Percentiles rank a stretch among this genome's conserved stretches.
These are phyloP conservation scores for Clarias pachynema DNA, from an alignment of 2,797 vertebrate genomes.

Conservation along the genomic window DNA sequence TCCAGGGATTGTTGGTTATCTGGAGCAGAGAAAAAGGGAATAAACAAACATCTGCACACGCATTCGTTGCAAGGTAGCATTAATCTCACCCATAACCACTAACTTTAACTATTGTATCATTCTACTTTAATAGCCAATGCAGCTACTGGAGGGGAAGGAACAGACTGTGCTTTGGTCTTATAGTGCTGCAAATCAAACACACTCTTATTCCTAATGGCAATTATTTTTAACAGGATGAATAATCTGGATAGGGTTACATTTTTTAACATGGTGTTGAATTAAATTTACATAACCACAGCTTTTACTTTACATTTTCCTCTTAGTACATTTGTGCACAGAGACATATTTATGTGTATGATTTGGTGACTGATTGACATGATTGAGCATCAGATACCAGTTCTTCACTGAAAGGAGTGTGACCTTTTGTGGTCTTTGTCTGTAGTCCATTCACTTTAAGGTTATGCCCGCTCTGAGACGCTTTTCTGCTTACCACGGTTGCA, in stretches of 20 bases:
- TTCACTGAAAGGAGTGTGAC: background rate
- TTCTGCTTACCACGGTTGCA: background rate
- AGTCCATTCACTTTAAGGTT: background rate
- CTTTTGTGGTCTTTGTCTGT: background rate
- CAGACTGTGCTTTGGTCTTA: background rate
- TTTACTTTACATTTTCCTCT: background rate
- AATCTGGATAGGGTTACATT: too few relatives aligned
- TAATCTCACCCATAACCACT: background rate
- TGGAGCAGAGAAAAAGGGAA: background rate
- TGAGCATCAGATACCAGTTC: background rate
- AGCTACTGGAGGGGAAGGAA: slow-evolving; percentile 19
- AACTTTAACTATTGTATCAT: background rate
- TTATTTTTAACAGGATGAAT: background rate
- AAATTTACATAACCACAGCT: too few relatives aligned
- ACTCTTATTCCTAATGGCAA: background rate
- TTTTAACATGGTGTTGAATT: too few relatives aligned
- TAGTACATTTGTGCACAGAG: background rate
- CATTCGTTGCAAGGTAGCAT: background rate
- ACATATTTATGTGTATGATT: background rate
- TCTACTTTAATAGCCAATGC: slow-evolving; percentile 26
- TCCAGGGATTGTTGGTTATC: too few relatives aligned
- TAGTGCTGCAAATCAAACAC: background rate
- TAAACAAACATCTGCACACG: background rate
- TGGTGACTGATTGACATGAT: background rate
- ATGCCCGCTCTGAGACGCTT: background rate